Percentiles rank a stretch among this genome's conserved stretches.
These are phyloP conservation scores for Yasuhikotakia modesta DNA, from an alignment of 2,797 vertebrate species.

Conservation along the genomic window DNA sequence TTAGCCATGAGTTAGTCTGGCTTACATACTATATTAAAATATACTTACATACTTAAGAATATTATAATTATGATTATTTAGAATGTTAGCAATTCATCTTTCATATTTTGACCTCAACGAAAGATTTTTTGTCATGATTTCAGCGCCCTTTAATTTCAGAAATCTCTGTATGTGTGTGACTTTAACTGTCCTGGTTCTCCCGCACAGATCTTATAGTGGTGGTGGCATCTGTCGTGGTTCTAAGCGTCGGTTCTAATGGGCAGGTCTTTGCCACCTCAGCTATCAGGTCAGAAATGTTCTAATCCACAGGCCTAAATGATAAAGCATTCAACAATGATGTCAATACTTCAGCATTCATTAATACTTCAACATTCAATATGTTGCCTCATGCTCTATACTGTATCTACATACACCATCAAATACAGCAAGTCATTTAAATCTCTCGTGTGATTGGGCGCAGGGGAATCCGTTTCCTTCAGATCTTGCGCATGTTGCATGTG, in stretches of 20 bases:
- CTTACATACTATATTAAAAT: too few relatives aligned
- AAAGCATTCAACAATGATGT: not conserved
- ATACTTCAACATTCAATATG: too few relatives aligned
- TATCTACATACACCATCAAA: too few relatives aligned
- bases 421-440: not conserved
- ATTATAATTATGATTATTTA: too few relatives aligned
- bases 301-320: not conserved
- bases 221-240: conserved; percentile 87
- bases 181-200: not conserved
- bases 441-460: conserved; percentile 67
- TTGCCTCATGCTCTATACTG: too few relatives aligned
- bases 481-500: conserved; percentile 89
- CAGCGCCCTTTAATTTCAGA: too few relatives aligned
- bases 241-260: conserved; percentile 89
- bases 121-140: too few relatives aligned
- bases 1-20: too few relatives aligned
- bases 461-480: conserved; percentile 89
- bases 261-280: conserved; percentile 91
- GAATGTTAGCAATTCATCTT: too few relatives aligned
- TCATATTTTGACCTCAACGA: too few relatives aligned
- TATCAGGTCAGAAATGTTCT: conserved; percentile 76
- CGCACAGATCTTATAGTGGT: conserved; percentile 87
- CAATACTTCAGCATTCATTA: not conserved
- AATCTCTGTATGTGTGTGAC: too few relatives aligned
- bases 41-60: too few relatives aligned